Evolutionary conservation across 2,888 invertebrate genomes (phyloP), one percentile per base, ranked within the genome.

Genomic region (Anorthoa munda): DNA sequence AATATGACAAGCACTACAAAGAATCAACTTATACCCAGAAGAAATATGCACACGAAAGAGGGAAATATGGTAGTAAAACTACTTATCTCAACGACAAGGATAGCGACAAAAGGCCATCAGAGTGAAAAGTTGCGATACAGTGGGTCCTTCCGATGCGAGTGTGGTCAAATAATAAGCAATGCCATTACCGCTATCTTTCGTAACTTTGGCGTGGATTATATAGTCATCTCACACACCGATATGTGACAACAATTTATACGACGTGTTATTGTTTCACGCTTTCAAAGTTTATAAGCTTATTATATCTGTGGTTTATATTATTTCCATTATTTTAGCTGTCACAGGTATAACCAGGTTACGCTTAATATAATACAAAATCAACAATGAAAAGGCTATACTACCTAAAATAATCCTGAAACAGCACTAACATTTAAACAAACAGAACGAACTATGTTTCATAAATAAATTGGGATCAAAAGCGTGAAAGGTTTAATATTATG

Each of bases 141-240:
- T 70, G 51, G 15, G 69, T 73, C 71, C 68, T 79, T 76, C 71
- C 74, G 69, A 76, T 66, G 75, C 39, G 72, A 88, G 81, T 84
- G 87, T 87, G 85, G 80, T 84, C 88, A 88, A 88, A 90, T 90
- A 91, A 90, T 90, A 89, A 89, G 85, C 86, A 86, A 83, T 76
- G 82, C 80, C 87, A 88, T 90, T 89, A 88, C 86, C 75, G 84
- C 79, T 85, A 84, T 84, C 89, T 82, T 77, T 75, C 77, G 78
- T 81, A 85, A 83, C 80, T 81, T 85, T 68, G 67, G 73, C 73
- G 39, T 77, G 82, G 82, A 84, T 86, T 87, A 82, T 53, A 58
- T 21, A 73, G 66, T 17, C 65, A 58, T 2, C 46, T 56, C 13
- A 88, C 66, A 90, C 87, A 90, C 88, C 82, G 81, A 53, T 31